Evolutionary conservation across 2,888 invertebrate genomes (phyloP).

Genomic region (Synergus itoensis): DNA sequence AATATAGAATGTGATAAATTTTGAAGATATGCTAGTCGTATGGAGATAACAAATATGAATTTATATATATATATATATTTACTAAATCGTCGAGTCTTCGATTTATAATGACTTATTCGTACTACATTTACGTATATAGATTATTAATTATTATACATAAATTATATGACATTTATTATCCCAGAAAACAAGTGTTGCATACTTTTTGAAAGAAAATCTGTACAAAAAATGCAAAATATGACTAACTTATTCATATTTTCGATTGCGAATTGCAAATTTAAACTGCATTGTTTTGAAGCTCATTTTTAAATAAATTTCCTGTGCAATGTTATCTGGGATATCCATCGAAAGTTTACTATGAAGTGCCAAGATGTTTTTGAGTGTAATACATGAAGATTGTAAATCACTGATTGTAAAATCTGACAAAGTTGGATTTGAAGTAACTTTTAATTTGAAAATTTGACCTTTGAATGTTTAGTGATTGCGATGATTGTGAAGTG

Average conservation of each 20-base stretch:
- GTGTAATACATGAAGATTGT: neutral
- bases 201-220: neutral
- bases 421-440: constrained; percentile 7
- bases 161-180: constrained; percentile 40
- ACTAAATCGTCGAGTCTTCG: constrained; percentile 66
- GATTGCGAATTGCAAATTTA: neutral
- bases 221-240: neutral
- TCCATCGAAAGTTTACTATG: constrained; percentile 48
- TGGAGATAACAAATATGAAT: constrained; percentile 64
- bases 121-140: constrained; percentile 51
- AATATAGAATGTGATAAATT: constrained; percentile 78
- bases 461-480: neutral
- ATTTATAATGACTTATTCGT: constrained; percentile 69
- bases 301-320: constrained; percentile 3
- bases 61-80: constrained; percentile 62
- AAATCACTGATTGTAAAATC: neutral
- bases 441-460: neutral
- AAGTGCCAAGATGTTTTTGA: constrained; percentile 51
- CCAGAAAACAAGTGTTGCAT: constrained; percentile 11
- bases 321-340: constrained; percentile 25
- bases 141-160: constrained; percentile 47
- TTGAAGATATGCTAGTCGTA: constrained; percentile 74
- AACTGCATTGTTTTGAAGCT: neutral
- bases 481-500: neutral
- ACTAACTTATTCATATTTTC: neutral